Percentiles rank a stretch among this genome's conserved stretches.
phyloP scores from a whole-genome alignment of 2,888 invertebrate species.

The Omphaloscelis lunosa region DNA sequence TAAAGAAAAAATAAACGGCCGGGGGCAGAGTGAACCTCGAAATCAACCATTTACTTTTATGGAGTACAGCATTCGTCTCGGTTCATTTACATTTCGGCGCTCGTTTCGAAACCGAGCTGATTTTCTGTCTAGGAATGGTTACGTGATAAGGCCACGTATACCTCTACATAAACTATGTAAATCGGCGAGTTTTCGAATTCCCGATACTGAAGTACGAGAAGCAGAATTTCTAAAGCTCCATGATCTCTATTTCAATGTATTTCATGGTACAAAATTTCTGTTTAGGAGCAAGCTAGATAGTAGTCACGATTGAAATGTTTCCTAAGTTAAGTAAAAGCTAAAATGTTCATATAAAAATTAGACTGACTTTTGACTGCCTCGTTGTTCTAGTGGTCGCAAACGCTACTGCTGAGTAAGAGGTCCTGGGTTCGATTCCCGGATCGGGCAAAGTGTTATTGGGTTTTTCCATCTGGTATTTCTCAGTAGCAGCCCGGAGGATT shows the following conservation, averaged over 20 bases:
- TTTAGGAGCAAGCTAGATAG: conserved; percentile 20
- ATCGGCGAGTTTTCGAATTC: conserved; percentile 51
- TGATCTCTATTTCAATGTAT: conserved; percentile 31
- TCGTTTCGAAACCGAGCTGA: conserved; percentile 66
- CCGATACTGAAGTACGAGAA: conserved; percentile 48
- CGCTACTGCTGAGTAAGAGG: too few species aligned
- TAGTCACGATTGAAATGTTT: conserved; percentile 6
- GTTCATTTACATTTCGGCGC: conserved; percentile 71
- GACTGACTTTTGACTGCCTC: too few species aligned
- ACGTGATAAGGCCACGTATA: conserved; percentile 56
- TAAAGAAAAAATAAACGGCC: conserved; percentile 61
- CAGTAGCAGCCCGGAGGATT: too few species aligned
- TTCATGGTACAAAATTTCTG: conserved; percentile 26
- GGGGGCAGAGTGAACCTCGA: conserved; percentile 63
- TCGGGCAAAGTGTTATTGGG: too few species aligned
- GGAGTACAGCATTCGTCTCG: conserved; percentile 69
- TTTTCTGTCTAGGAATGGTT: conserved; percentile 63
- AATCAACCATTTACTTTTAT: conserved; percentile 74
- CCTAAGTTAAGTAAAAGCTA: too few species aligned
- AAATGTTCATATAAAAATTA: not conserved
- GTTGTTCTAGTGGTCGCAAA: too few species aligned
- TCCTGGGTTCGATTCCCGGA: too few species aligned
- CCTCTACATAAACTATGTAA: conserved; percentile 53
- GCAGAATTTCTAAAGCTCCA: conserved; percentile 38
- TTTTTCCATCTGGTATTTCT: too few species aligned